Base-by-base conservation (phyloP, 2,113 vertebrate species). In the Chrysemys picta region DNA sequence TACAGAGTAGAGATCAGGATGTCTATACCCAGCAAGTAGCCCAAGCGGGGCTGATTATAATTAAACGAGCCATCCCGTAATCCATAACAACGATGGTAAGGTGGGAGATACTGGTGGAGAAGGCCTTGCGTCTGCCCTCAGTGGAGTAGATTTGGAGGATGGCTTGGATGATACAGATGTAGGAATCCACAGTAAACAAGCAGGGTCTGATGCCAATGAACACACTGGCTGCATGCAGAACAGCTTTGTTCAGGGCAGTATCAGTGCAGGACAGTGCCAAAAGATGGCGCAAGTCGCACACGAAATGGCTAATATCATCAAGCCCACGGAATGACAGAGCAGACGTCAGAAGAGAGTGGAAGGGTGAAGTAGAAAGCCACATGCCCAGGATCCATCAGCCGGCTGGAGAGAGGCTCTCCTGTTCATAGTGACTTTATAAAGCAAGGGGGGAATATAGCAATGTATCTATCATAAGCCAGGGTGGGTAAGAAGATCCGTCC, bases 371-470 rank as follows among this genome's bases (percentile, higher is more conserved):
- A 97, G 62, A 82, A 97, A 95, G 4, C 94, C 92, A 2, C 57
- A 93, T 29, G 24, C 27, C 88, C 62, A 91, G 1, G 94, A 95
- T 10, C 89, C 75, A 80, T 85, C 92, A 85, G 94, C 57, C 65
- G 95, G 17, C 16, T 85, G 89, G n/a, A 90, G 22, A 3, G 94
- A 93, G 7, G 94, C 65, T 47, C 75, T 96, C 22, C 84, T 90
- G 93, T 89, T 95, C 85, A 96, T 45, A 3, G 94, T 90, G 69
- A 95, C 54, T 2, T 19, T 89, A 22, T 95, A 96, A 53, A 93
- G 94, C 11, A 97, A 91, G 53, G 93, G 96, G n/a, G 89, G 84
- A 96, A 97, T 84, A 96, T 95, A 75, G 96, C 95, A 8, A 87
- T 82, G 2, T 94, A 97, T 27, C 57, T 87, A 45, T 96, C 91